phyloP scores from a whole-genome alignment of 2,888 invertebrate genomes.

The Coleophora deauratella region DNA sequence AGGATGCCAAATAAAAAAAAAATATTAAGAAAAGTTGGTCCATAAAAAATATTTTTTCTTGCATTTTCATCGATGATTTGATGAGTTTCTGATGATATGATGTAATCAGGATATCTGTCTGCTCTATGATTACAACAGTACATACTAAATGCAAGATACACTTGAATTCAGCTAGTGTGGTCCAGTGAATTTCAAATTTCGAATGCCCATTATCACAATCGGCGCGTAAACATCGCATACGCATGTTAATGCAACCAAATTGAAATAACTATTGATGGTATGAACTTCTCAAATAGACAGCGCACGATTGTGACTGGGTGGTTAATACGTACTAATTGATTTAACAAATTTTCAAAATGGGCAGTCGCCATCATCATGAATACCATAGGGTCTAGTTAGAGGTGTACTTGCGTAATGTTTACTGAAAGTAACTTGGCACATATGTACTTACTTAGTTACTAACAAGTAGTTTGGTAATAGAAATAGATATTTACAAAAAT shows the following conservation, averaged over 20 bases:
- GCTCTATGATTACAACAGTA: not conserved
- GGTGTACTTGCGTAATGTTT: too few relatives aligned
- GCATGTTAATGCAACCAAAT: slow-evolving; percentile 46
- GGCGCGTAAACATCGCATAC: slow-evolving; percentile 23
- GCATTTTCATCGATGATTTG: too few relatives aligned
- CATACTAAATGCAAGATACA: too few relatives aligned
- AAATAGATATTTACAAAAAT: too few relatives aligned
- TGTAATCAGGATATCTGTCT: too few relatives aligned
- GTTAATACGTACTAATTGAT: slow-evolving; percentile 42
- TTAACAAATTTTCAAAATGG: slow-evolving; percentile 38
- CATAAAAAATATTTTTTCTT: too few relatives aligned
- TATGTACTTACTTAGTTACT: too few relatives aligned
- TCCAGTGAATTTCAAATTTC: slow-evolving; percentile 26
- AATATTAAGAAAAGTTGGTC: too few relatives aligned
- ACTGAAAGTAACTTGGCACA: too few relatives aligned
- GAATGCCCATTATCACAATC: slow-evolving; percentile 15
- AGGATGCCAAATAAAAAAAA: too few relatives aligned
- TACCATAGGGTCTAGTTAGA: not conserved
- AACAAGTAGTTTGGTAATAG: too few relatives aligned
- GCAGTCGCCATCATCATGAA: slow-evolving; percentile 8
- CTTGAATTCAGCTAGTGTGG: slow-evolving; percentile 25
- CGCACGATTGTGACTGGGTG: slow-evolving; percentile 34
- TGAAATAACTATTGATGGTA: slow-evolving; percentile 48
- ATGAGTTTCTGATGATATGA: too few relatives aligned
- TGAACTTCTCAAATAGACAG: slow-evolving; percentile 35